A percentile compares a stretch with the other conserved stretches of the same genome.
Evolutionary conservation across 1,140 invertebrate genomes (phyloP).

Genomic region (Drosophila auraria): DNA sequence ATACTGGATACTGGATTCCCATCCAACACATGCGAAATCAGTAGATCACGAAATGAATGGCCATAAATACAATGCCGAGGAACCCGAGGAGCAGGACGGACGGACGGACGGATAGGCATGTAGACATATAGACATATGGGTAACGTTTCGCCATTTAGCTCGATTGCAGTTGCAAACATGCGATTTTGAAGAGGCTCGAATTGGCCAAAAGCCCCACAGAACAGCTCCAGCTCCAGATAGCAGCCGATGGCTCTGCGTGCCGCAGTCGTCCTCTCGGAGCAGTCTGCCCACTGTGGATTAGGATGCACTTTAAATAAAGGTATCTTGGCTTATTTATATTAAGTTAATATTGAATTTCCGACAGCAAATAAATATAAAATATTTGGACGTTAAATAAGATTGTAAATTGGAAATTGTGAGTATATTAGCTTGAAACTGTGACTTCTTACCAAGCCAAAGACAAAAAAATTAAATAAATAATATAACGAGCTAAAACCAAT

Average conservation of each 20-base stretch:
- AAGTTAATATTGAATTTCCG: no score
- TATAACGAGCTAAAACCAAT: neutral
- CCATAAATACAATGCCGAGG: slow-evolving; percentile 78
- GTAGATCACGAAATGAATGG: slow-evolving; percentile 82
- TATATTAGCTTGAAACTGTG: no score
- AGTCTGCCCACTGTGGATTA: slow-evolving; percentile 25
- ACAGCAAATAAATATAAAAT: neutral
- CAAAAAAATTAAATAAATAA: neutral
- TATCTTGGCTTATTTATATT: neutral
- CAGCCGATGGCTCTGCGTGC: slow-evolving; percentile 34
- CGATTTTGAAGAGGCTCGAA: slow-evolving; percentile 81
- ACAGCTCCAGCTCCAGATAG: slow-evolving; percentile 33
- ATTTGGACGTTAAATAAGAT: no score
- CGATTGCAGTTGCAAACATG: slow-evolving; percentile 82
- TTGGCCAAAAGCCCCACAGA: slow-evolving; percentile 51
- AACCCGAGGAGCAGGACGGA: slow-evolving; percentile 39
- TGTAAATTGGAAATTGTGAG: no score
- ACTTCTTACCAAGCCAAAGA: neutral
- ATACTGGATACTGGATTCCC: slow-evolving; percentile 54
- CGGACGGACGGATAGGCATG: slow-evolving; percentile 56
- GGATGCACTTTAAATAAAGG: slow-evolving; percentile 15
- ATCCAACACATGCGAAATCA: slow-evolving; percentile 82
- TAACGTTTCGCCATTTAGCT: slow-evolving; percentile 78
- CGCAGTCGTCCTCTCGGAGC: slow-evolving; percentile 22
- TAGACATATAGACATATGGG: slow-evolving; percentile 69